Percentiles rank a stretch among this genome's conserved stretches.
These are phyloP conservation scores for Spinus olivaceus DNA, from an alignment of 2,797 vertebrate genomes.

Conservation along the genomic window DNA sequence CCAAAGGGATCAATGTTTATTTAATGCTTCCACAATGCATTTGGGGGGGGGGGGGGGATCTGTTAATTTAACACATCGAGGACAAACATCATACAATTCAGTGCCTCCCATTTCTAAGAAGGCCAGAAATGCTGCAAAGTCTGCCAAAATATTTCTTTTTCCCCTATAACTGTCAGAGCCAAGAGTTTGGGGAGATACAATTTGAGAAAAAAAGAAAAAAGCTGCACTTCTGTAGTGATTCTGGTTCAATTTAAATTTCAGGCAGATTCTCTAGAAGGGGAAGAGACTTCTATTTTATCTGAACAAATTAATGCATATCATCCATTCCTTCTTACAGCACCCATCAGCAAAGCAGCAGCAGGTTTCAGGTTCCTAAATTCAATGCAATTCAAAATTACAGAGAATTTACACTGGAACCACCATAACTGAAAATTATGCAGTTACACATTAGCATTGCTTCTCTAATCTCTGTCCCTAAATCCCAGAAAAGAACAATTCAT, in stretches of 20 bases:
- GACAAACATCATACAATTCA: background rate
- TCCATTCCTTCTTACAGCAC: background rate
- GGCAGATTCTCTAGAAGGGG: background rate
- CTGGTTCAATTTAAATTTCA: conserved; percentile 2
- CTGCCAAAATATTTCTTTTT: background rate
- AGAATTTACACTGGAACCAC: background rate
- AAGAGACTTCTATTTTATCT: conserved; percentile 1
- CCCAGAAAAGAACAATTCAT: conserved; percentile 11
- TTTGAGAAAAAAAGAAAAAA: accelerated
- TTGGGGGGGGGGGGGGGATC: too few species aligned
- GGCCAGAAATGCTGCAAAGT: background rate
- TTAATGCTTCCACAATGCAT: background rate
- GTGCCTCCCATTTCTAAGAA: background rate
- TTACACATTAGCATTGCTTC: background rate
- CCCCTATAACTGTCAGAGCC: background rate
- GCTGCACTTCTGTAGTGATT: background rate
- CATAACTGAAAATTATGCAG: background rate
- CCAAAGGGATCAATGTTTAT: background rate
- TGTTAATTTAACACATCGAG: background rate
- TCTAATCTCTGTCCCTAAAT: conserved; percentile 8
- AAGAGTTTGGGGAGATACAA: background rate
- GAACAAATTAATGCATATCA: background rate
- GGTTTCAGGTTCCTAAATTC: conserved; percentile 26
- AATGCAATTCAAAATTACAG: background rate
- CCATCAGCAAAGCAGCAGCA: background rate